Evolutionary conservation across 1,140 invertebrate species (phyloP), one percentile per base, ranked within the genome.

Genomic region (Drosophila sucinea): DNA sequence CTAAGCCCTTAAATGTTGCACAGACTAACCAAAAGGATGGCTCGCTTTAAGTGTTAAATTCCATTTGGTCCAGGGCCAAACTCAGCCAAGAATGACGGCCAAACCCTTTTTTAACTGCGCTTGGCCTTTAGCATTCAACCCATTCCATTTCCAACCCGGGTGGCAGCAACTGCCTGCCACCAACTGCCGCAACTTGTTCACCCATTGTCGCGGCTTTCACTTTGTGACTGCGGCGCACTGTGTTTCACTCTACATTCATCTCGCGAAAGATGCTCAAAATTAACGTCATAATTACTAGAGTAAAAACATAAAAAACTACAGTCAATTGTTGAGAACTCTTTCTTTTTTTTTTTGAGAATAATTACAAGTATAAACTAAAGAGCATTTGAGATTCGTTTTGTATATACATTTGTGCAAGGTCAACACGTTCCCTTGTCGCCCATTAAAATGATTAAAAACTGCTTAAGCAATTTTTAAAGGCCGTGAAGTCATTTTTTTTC

Each of bases 1-100:
- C 69, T 89, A 89, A 86, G 76, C 83, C 77, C 79, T 70, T 83
- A 76, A 82, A 76, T 66, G 64, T 33, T 71, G 74, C 70, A 63
- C 56, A 38, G 47, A 66, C 38, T 57, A 38, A 6, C 44, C 23
- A 47, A 47, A 47, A 70, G 73, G 41, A 23, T 63, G 33, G 32
- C 58, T 30, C 27, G 57, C 69, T 79, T 72, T 79, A 70, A 70
- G 70, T 77, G 83, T 80, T 77, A 77, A 80, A 70, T 71, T 70
- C 44, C 71, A 73, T 83, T 76, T 70, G 62, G 35, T 38, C 61
- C 29, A 62, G 23, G 60, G 40, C 44, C 32, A 27, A 32, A 44
- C 17, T 54, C 62, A 51, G 17, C 7, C 41, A 64, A 64, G 41
- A 64, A 41, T 33, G 30, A 47, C 47, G 38, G 40, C 29, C 62